Base-by-base conservation (phyloP, 1,140 invertebrate species). In the Aradophagus sp. region DNA sequence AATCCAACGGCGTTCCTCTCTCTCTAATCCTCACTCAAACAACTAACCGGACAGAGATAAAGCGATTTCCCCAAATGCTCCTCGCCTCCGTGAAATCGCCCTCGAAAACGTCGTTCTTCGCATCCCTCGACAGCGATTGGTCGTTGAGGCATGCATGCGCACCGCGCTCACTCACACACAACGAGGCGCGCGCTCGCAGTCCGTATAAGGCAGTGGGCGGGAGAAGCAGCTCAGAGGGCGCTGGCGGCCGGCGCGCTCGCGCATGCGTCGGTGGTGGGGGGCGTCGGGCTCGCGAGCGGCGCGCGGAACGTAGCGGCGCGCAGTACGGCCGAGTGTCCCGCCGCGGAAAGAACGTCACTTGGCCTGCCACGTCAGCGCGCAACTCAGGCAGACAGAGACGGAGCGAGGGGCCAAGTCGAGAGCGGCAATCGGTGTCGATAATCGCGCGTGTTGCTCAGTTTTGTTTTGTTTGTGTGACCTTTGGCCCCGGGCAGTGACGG, bases 251-350 rank as follows among this genome's bases (percentile, higher is more conserved):
- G n/a, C n/a, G n/a, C n/a, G n/a, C n/a, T n/a, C n/a, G n/a, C n/a
- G n/a, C n/a, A n/a, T n/a, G n/a, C n/a, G n/a, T n/a, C n/a, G n/a
- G n/a, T n/a, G n/a, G n/a, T n/a, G n/a, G n/a, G n/a, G n/a, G n/a
- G n/a, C n/a, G n/a, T n/a, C n/a, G n/a, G n/a, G n/a, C n/a, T n/a
- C n/a, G n/a, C n/a, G n/a, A n/a, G 66, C 65, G 65, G 66, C 50
- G 61, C 59, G 66, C 58, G 50, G 56, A 66, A 58, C 52, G 62
- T 66, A 78, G 66, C 67, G 75, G 74, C 55, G 38, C 74, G 76
- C 83, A 85, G 84, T 85, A 77, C 77, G 81, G 67, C 65, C 77
- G 79, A 82, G 76, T 77, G 66, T 81, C 67, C 67, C 78, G 78
- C 74, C 78, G 77, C 71, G 83, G 59, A 73, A 53, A 53, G 53